phyloP scores from a whole-genome alignment of 2,113 vertebrate genomes.

The Neodon shergylaensis region DNA sequence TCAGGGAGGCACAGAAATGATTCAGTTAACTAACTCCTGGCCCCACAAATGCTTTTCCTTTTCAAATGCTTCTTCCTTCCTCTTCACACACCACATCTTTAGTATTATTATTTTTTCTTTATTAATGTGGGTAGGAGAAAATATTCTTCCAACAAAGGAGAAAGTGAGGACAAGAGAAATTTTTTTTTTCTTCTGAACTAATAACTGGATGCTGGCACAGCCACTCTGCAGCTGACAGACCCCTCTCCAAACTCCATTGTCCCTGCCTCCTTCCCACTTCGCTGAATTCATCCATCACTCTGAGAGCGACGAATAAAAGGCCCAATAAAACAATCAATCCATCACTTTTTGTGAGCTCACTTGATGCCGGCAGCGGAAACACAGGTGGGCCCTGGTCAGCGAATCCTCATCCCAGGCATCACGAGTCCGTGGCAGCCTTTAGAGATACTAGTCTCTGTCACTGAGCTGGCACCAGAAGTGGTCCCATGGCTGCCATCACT shows the following conservation, averaged over 20 bases:
- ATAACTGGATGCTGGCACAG: constrained; percentile 81
- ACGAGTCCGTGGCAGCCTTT: rapidly evolving
- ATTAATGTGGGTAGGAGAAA: constrained; percentile 81
- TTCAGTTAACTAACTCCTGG: constrained; percentile 74
- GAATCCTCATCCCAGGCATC: not conserved
- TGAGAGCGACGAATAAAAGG: constrained; percentile 55
- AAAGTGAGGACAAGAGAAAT: constrained; percentile 70
- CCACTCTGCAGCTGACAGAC: constrained; percentile 82
- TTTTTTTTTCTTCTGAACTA: constrained; percentile 83
- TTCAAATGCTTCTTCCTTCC: not conserved
- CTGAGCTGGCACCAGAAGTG: not conserved
- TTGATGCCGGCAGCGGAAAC: not conserved
- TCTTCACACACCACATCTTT: constrained; percentile 20
- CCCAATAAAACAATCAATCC: constrained; percentile 58
- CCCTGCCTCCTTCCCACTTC: constrained; percentile 57
- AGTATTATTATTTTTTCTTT: constrained; percentile 69
- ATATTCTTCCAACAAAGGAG: constrained; percentile 72
- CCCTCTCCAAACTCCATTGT: constrained; percentile 76
- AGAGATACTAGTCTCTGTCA: not conserved
- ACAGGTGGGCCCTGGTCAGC: not conserved
- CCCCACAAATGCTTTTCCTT: constrained; percentile 40
- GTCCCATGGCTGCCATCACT: not conserved
- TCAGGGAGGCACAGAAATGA: constrained; percentile 80
- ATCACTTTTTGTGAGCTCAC: not conserved
- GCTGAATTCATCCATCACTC: constrained; percentile 78